Base-by-base conservation (phyloP, 2,113 vertebrate species). In the Cathartes aura region DNA sequence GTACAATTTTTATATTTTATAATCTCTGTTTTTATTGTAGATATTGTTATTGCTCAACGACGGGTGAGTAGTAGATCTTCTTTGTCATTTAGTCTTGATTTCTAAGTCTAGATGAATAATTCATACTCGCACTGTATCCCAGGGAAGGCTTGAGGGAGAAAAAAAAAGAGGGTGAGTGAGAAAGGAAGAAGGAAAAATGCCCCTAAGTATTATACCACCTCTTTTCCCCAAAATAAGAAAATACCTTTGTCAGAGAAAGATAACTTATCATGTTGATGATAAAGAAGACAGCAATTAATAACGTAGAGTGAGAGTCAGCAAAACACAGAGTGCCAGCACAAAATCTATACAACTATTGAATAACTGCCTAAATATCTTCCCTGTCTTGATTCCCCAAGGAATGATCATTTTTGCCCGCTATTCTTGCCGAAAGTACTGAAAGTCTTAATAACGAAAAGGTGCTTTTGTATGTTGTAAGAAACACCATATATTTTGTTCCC, bases 1-100 rank as follows among this genome's bases (percentile, higher is more conserved):
- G 5, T 53, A 56, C 26, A 59, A 5, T 45, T 80, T 88, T 91
- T 75, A 47, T 52, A 63, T 82, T 93, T 86, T 82, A 43, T 78
- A 70, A 95, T 91, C 34, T 96, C 73, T 95, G 10, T 56, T 96
- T 94, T 87, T 93, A 43, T 96, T 96, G 36, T 75, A 97, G 97
- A 76, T 76, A 71, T 85, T 58, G 95, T 36, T 88, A 59, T 70
- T 92, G 96, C 93, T 90, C 73, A 83, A 42, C 79, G 4, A 64
- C 38, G 42, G 96, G 97, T 97, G 67, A 97, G 97, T 97, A 91
- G 42, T 40, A 88, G 53, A 90, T 76, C 67, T 85, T 62, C 58
- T 91, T 93, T 91, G 58, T 85, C 12, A 68, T 93, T 94, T 95
- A 82, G 56, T 85, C 78, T 60, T 90, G 53, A 87, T 88, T 90